Percentiles rank a stretch among this genome's conserved stretches.
Evolutionary conservation across 1,140 invertebrate genomes (phyloP).

Genomic region (Thaumatotibia leucotreta): DNA sequence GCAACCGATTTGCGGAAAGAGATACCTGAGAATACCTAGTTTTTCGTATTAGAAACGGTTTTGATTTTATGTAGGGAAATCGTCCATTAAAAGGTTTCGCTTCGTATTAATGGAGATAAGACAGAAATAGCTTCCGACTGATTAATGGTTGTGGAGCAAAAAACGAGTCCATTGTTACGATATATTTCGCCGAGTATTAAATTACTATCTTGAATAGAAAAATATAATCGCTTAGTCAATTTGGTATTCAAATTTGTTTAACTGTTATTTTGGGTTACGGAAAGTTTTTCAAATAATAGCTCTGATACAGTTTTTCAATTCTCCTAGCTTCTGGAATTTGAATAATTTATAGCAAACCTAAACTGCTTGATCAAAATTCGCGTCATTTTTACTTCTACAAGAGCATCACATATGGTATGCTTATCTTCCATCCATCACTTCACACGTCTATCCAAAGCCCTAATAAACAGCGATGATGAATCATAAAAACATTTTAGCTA

Average conservation of each 20-base stretch:
- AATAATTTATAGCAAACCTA: neutral
- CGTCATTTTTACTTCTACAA: neutral
- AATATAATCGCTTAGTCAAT: neutral
- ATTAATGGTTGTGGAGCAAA: neutral
- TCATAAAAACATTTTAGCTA: neutral
- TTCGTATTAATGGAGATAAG: neutral
- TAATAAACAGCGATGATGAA: neutral
- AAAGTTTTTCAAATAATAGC: neutral
- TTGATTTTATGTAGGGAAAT: neutral
- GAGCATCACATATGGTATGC: neutral
- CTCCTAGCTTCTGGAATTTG: too few relatives aligned
- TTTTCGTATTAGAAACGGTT: neutral
- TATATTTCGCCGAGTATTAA: neutral
- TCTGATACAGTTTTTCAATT: too few relatives aligned
- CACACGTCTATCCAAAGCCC: neutral
- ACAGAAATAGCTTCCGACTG: neutral
- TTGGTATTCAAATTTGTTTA: neutral
- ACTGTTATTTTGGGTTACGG: neutral
- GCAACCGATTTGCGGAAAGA: neutral
- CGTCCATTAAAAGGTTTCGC: neutral
- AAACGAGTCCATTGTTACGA: neutral
- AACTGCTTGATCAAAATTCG: too few relatives aligned
- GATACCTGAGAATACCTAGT: conserved; percentile 2
- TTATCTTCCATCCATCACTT: neutral
- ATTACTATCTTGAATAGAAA: neutral